Evolutionary conservation across 2,113 vertebrate species (phyloP).

Genomic region (Pteropus alecto): DNA sequence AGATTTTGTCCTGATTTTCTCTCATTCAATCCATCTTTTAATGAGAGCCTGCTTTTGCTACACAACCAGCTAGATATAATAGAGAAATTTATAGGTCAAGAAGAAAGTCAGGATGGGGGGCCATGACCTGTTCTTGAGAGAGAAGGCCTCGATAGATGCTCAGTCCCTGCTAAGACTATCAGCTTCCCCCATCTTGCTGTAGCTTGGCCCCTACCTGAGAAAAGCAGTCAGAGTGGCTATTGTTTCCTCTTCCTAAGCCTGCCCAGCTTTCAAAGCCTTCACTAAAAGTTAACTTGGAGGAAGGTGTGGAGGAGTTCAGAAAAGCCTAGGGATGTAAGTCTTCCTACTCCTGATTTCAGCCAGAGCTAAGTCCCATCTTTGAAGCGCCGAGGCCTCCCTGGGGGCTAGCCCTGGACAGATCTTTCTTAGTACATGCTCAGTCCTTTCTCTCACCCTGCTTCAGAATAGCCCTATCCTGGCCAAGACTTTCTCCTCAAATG

Average conservation of each 20-base stretch:
- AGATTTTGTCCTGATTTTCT: conserved; percentile 23
- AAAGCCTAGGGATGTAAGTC: background rate
- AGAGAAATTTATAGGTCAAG: background rate
- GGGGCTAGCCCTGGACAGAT: background rate
- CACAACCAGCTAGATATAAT: background rate
- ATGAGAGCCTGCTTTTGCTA: background rate
- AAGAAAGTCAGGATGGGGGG: background rate
- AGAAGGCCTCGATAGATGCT: background rate
- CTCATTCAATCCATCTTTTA: background rate
- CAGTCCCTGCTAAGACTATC: background rate
- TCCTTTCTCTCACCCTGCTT: background rate
- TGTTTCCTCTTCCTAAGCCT: background rate
- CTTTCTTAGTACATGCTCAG: background rate
- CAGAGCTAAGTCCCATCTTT: background rate
- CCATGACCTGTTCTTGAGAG: background rate
- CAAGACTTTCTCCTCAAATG: background rate
- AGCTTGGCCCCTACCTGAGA: background rate
- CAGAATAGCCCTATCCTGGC: background rate
- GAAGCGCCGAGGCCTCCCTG: background rate
- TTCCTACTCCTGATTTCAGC: background rate
- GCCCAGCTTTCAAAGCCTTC: background rate
- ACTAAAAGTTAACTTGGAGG: background rate
- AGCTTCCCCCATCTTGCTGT: background rate
- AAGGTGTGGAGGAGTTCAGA: background rate
- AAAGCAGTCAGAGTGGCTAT: background rate